Percentiles rank a stretch among this genome's conserved stretches.
These are phyloP conservation scores for Myrmecophaga tridactyla DNA, from an alignment of 2,113 vertebrate species.

Conservation along the genomic window DNA sequence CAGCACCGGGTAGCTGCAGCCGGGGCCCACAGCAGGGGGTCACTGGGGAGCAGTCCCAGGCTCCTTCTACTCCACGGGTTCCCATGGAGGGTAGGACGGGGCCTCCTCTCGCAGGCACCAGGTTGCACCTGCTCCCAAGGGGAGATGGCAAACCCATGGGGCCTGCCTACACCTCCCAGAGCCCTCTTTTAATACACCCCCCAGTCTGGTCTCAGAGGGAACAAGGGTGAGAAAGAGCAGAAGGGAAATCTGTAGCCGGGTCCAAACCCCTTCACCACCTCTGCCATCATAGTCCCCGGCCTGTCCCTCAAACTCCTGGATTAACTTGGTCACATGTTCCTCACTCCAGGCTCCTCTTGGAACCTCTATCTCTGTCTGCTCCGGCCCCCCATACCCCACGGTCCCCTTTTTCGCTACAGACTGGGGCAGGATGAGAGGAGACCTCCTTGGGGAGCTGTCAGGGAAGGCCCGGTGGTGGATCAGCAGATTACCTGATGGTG, in stretches of 20 bases:
- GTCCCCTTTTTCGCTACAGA: too few relatives aligned
- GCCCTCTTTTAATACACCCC: neutral
- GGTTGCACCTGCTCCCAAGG: neutral
- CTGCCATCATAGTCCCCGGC: neutral
- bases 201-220: neutral
- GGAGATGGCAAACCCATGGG: neutral
- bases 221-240: too few relatives aligned
- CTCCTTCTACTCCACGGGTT: too few relatives aligned
- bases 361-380: neutral
- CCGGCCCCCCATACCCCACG: neutral
- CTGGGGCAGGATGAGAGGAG: neutral
- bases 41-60: neutral
- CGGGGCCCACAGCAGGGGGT: neutral
- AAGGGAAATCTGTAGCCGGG: neutral
- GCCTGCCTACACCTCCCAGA: neutral
- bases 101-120: neutral
- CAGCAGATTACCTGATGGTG: slow-evolving; percentile 86
- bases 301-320: neutral
- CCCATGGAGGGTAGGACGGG: neutral
- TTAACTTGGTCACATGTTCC: neutral
- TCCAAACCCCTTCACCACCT: neutral
- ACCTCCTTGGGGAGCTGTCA: neutral
- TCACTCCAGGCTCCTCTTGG: neutral
- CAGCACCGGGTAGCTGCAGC: slow-evolving; percentile 88
- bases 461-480: neutral